phyloP scores from a whole-genome alignment of 2,797 vertebrate species.

The Hyperoplus lanceolatus region DNA sequence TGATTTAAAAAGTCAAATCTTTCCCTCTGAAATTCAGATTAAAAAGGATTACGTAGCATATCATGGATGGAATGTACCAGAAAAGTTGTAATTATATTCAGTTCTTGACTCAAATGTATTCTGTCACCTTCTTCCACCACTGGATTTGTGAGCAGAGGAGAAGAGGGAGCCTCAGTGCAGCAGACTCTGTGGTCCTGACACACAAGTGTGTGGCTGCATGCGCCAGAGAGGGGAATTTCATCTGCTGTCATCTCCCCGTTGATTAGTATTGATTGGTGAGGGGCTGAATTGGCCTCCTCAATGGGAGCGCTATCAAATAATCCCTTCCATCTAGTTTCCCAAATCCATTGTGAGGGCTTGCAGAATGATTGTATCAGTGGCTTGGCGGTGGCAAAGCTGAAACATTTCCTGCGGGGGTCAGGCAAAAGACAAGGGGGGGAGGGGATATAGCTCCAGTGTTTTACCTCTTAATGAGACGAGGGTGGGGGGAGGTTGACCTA shows the following conservation, averaged over 20 bases:
- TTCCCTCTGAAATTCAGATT: background rate
- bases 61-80: background rate
- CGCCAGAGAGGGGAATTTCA: constrained; percentile 71
- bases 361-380: constrained; percentile 75
- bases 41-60: background rate
- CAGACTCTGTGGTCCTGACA: constrained; percentile 45
- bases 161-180: constrained; percentile 15
- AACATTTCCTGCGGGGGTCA: constrained; percentile 67
- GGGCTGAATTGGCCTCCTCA: constrained; percentile 84
- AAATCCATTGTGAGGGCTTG: constrained; percentile 74
- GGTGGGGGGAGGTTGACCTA: constrained; percentile 68
- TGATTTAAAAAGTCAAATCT: background rate
- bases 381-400: constrained; percentile 52
- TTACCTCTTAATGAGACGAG: constrained; percentile 71
- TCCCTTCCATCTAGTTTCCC: constrained; percentile 79
- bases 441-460: constrained; percentile 58
- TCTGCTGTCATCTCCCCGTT: constrained; percentile 80
- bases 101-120: background rate
- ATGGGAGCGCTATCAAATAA: constrained; percentile 86
- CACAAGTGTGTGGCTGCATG: constrained; percentile 52
- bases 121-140: constrained; percentile 6
- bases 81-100: too few species aligned
- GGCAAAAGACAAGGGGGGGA: constrained; percentile 45
- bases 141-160: constrained; percentile 20
- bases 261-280: constrained; percentile 88